phyloP scores from a whole-genome alignment of 2,797 vertebrate species.

The Microchirus variegatus region DNA sequence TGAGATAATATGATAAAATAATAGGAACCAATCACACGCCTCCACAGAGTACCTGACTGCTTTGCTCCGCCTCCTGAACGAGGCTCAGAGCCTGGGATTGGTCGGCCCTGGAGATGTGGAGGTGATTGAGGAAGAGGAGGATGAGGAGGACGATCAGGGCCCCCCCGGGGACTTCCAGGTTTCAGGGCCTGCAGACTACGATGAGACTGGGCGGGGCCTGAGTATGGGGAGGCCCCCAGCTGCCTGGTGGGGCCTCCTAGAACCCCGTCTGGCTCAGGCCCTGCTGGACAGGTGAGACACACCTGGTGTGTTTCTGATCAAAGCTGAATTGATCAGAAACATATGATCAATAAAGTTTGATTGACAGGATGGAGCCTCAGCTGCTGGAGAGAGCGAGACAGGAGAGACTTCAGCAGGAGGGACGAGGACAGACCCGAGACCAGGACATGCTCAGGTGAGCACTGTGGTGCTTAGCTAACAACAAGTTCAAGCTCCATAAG shows the following conservation, averaged over 20 bases:
- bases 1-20: neutral
- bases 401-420: slow-evolving; percentile 62
- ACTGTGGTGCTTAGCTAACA: neutral
- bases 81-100: slow-evolving; percentile 65
- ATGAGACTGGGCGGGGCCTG: slow-evolving; percentile 70
- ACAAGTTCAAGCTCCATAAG: neutral
- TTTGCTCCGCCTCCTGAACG: slow-evolving; percentile 79
- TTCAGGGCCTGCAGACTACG: slow-evolving; percentile 73
- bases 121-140: slow-evolving; percentile 68
- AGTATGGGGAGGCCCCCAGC: slow-evolving; percentile 70
- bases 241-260: slow-evolving; percentile 71
- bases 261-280: slow-evolving; percentile 74
- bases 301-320: neutral
- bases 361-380: slow-evolving; percentile 69
- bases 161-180: slow-evolving; percentile 64
- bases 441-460: slow-evolving; percentile 79
- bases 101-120: slow-evolving; percentile 47
- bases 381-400: slow-evolving; percentile 76
- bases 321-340: neutral
- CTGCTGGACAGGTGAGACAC: slow-evolving; percentile 74
- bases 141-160: slow-evolving; percentile 58
- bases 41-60: slow-evolving; percentile 75
- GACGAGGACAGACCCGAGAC: slow-evolving; percentile 48
- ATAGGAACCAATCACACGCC: slow-evolving; percentile 3
- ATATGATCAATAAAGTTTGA: slow-evolving; percentile 1